Evolutionary conservation across 23 tunicate species (phyloP).

Genomic region (Trididemnum nubilum): DNA sequence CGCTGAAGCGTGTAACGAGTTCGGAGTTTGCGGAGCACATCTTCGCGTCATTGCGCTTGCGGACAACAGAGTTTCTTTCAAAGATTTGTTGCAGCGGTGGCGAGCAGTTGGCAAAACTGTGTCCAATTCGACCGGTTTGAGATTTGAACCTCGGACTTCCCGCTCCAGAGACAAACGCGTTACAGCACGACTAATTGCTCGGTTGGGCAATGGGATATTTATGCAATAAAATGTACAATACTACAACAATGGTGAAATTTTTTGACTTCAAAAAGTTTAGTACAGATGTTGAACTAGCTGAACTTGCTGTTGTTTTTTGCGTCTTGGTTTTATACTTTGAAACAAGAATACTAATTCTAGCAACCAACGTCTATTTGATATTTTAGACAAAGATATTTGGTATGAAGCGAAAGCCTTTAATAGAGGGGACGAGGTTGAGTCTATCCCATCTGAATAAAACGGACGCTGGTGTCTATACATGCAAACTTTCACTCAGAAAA

Average conservation of each 20-base stretch:
- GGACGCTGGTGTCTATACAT: conserved; percentile 32
- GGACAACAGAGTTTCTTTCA: not conserved
- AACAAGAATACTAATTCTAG: too few relatives aligned
- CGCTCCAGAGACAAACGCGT: too few relatives aligned
- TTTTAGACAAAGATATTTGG: conserved; percentile 7
- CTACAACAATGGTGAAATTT: too few relatives aligned
- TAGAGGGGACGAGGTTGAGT: not conserved
- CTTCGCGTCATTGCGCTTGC: not conserved
- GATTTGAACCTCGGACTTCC: not conserved
- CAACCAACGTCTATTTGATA: too few relatives aligned
- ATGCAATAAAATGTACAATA: too few relatives aligned
- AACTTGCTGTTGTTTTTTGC: too few relatives aligned
- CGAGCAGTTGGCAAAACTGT: not conserved
- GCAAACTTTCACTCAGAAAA: conserved; percentile 11
- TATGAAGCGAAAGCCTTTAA: not conserved
- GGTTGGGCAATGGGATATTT: too few relatives aligned
- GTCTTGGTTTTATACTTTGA: too few relatives aligned
- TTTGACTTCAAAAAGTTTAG: too few relatives aligned
- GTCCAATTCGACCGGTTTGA: not conserved
- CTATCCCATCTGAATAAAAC: not conserved
- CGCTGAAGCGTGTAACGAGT: not conserved
- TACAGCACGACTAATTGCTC: too few relatives aligned
- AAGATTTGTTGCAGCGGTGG: not conserved
- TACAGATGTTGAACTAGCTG: too few relatives aligned
- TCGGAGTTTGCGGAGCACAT: not conserved